phyloP scores from a whole-genome alignment of 2,888 invertebrate species.

The Liposcelis brunnea region DNA sequence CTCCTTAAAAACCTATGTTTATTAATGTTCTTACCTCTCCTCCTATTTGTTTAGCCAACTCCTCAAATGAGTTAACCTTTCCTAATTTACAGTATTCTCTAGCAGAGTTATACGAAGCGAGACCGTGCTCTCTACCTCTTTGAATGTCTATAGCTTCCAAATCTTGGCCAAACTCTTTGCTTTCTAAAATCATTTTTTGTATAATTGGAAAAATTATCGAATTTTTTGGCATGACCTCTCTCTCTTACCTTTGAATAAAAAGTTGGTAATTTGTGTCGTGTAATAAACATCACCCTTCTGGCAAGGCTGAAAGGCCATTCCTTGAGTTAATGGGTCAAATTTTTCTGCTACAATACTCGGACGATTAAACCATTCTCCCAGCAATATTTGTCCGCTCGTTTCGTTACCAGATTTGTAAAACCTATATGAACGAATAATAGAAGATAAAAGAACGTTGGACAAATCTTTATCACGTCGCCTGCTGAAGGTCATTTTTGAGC shows the following conservation, averaged over 20 bases:
- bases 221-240: no score
- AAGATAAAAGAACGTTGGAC: no score
- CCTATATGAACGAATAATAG: no score
- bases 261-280: background rate
- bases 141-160: conserved; percentile 61
- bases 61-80: conserved; percentile 36
- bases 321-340: background rate
- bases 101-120: conserved; percentile 52
- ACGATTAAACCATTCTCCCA: conserved; percentile 4
- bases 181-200: background rate
- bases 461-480: no score
- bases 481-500: no score
- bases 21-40: no score
- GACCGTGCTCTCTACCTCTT: conserved; percentile 63
- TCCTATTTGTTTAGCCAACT: conserved; percentile 44
- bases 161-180: conserved; percentile 36
- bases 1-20: no score
- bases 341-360: background rate
- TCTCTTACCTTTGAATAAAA: background rate
- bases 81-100: conserved; percentile 42
- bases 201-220: background rate
- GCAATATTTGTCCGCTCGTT: background rate
- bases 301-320: background rate
- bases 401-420: no score
- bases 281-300: background rate